A percentile compares a stretch with the other conserved stretches of the same genome.
Evolutionary conservation across 53 echinoderm and acorn worm genomes (phyloP).

Genomic region (Henricia sp.): DNA sequence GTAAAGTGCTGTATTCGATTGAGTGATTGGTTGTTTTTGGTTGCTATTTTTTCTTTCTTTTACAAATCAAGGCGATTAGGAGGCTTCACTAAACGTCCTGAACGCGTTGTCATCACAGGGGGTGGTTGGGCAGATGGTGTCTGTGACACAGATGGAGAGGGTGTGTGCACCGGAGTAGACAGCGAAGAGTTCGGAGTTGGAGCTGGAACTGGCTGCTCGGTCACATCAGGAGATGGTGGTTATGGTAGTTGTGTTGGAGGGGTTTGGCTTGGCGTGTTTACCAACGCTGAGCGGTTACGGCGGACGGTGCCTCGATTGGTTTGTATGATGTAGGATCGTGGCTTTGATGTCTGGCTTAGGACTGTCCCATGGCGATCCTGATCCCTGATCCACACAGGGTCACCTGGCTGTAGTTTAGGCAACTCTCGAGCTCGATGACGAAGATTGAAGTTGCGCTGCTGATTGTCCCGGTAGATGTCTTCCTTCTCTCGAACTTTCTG

Average conservation of each 20-base stretch:
- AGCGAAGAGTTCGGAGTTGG: no score
- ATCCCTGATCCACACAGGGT: constrained; percentile 18
- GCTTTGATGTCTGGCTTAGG: neutral
- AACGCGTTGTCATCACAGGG: neutral
- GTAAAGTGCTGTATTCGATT: no score
- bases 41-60: no score
- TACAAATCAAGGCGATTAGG: constrained; percentile 4
- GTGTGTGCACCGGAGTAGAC: no score
- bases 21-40: no score
- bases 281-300: neutral
- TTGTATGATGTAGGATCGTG: constrained; percentile 30
- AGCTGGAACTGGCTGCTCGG: no score
- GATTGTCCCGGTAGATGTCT: neutral
- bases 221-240: no score
- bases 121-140: no score
- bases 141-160: no score
- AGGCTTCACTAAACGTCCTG: neutral
- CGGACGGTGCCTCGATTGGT: constrained; percentile 16
- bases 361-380: constrained; percentile 19
- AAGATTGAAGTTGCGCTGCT: constrained; percentile 21
- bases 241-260: neutral
- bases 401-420: constrained; percentile 14
- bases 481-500: constrained; percentile 1
- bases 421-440: constrained; percentile 8
- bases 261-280: neutral